Base-by-base conservation (phyloP, 2,888 invertebrate genomes). In the Drosophila robusta region DNA sequence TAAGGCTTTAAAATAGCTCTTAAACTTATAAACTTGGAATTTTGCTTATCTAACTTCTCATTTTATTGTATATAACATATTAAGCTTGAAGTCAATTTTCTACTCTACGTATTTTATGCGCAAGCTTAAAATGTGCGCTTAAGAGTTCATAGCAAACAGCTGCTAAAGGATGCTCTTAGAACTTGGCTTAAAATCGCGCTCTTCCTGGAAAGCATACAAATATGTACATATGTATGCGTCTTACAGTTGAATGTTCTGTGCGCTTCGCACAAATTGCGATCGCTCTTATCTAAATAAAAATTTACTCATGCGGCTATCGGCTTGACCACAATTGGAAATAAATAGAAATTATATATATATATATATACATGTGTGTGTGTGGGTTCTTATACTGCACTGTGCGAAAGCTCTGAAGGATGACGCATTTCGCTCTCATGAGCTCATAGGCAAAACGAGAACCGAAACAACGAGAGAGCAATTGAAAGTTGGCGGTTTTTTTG, bases 391-490 rank as follows among this genome's bases (percentile, higher is more conserved):
- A 54, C 38, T 58, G 32, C 41, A 51, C 22, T 57, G 41, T 29
- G 11, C 24, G n/a, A 63, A 54, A 56, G 49, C 44, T 54, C 44
- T 63, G 5, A 56, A 61, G 52, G 57, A 55, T 77, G 70, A 76
- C 76, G 73, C 76, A 73, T 58, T 49, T 16, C 34, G 24, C 47
- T 36, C 38, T 45, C 51, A 73, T 76, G 70, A 76, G 76, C 73
- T 76, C 76, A 76, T 76, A 66, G 65, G 49, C 73, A 46, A 62
- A 66, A 32, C 34, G 1, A 34, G 34, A 47, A 32, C 26, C n/a
- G 8, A 14, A 39, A 55, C 9, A 14, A 29, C 36, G 24, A 44
- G 45, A 47, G 32, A 61, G 62, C 58, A 72, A 62, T 57, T 42
- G 73, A 63, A 63, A 72, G 72, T 61, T 63, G 39, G 72, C 63